Evolutionary conservation across 2,113 vertebrate genomes (phyloP), one percentile per base, ranked within the genome.

Genomic region (Clarias macrocephalus): DNA sequence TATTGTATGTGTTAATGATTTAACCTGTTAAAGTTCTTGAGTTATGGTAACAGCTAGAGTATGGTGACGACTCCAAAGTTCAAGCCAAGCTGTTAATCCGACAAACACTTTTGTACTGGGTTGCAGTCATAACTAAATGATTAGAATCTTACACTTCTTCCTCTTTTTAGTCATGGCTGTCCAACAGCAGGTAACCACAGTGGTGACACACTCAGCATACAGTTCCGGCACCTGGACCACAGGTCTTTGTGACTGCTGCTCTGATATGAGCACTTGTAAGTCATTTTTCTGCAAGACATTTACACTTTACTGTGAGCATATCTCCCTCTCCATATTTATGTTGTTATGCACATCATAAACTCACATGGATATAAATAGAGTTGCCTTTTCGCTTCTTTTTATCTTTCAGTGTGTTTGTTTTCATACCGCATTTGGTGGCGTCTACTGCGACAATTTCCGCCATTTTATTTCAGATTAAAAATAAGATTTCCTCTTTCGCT

Each of bases 201-300:
- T 91, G 79, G 81, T 84, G 63, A 83, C 83, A 9, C 62, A 79
- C 0, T 42, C 59, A 0, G 0, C 0, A 30, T 83, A 88, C 0
- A 30, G 82, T 19, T 79, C 82, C 0, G 85, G 90, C 0, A 21
- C 23, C 2, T 95, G 95, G 95, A 94, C 89, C 85, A 93, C 92
- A 0, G 92, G 84, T n/a, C 0, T 95, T 16, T 95, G 91, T 13
- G 94, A 95, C 33, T 95, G 94, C 89, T 95, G 90, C 82, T 33
- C 60, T 0, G 94, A 95, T 19, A 91, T 95, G 91, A 70, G 76
- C 13, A 94, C 91, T 70, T 96, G 95, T 96, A 90, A 95, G 92
- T 92, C 2, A 81, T 62, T 37, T 81, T 81, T 23, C 6, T 37
- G 7, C n/a, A 57, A 18, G 12, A 77, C 48, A 25, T 75, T 11